Conservation (phyloP, 2,797 vertebrate genomes). For the Rhinatrema bivittatum region DNA sequence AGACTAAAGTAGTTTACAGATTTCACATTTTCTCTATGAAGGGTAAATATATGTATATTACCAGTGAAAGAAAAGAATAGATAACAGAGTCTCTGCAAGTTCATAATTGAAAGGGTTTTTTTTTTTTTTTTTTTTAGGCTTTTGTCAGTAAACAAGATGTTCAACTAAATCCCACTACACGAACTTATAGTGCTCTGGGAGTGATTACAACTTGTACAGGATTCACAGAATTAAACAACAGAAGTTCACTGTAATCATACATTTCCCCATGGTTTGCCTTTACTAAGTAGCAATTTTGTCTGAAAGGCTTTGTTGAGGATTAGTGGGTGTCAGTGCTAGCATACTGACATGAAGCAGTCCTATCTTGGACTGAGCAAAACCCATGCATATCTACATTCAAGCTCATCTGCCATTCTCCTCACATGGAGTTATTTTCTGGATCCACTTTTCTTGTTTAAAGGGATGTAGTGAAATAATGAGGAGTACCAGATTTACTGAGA, state of each 20-base stretch:
- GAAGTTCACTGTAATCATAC: not conserved
- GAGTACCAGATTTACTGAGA: too few relatives aligned
- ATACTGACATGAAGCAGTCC: not conserved
- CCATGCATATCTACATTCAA: not conserved
- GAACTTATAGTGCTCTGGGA: not conserved
- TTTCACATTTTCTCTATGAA: too few relatives aligned
- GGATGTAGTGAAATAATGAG: not conserved
- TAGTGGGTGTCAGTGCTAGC: not conserved
- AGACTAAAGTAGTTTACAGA: too few relatives aligned
- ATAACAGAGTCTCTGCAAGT: not conserved
- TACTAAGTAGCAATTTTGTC: not conserved
- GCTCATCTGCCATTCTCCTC: not conserved
- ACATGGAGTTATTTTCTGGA: not conserved
- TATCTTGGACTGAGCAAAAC: not conserved
- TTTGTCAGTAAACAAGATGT: not conserved
- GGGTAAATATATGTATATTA: too few relatives aligned
- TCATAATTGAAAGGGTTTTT: not conserved
- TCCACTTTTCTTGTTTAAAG: not conserved
- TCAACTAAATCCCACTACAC: not conserved
- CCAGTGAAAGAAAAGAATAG: not conserved
- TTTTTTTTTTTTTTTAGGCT: not conserved
- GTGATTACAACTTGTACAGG: slow-evolving; percentile 3
- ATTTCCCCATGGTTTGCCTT: not conserved
- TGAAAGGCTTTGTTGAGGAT: slow-evolving; percentile 11
- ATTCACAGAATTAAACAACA: not conserved